A percentile compares a stretch with the other conserved stretches of the same genome.
phyloP scores from a whole-genome alignment of 2,797 vertebrate genomes.

The Sebastes vulpes region DNA sequence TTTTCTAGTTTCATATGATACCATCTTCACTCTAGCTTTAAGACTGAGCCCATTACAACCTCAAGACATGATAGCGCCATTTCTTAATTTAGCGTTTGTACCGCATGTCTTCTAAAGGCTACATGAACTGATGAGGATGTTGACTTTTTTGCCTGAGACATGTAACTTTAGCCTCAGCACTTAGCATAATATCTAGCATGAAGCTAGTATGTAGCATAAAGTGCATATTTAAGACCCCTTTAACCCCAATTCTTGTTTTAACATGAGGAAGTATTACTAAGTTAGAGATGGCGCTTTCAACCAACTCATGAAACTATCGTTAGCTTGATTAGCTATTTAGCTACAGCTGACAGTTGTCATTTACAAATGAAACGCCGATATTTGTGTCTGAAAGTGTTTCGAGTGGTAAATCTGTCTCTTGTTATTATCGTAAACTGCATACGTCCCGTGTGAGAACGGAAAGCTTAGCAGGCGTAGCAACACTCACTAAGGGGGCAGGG shows the following conservation, averaged over 20 bases:
- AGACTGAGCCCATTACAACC: too few relatives aligned
- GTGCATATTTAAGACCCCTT: not conserved
- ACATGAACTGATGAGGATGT: not conserved
- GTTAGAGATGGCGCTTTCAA: not conserved
- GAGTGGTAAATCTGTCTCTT: not conserved
- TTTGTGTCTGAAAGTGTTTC: not conserved
- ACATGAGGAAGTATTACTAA: not conserved
- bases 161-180: not conserved
- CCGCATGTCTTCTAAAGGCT: not conserved
- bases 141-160: too few relatives aligned
- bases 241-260: not conserved
- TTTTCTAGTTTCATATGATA: too few relatives aligned
- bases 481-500: not conserved
- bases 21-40: too few relatives aligned
- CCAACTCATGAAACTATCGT: not conserved
- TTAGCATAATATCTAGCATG: not conserved
- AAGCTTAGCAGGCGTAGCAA: slow-evolving; percentile 5
- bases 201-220: not conserved
- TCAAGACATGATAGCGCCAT: too few relatives aligned
- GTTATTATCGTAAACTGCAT: not conserved
- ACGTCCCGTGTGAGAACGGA: not conserved
- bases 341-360: not conserved
- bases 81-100: too few relatives aligned
- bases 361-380: not conserved
- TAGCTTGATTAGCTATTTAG: not conserved